phyloP scores from a whole-genome alignment of 2,888 invertebrate species.

The Xestia c-nigrum region DNA sequence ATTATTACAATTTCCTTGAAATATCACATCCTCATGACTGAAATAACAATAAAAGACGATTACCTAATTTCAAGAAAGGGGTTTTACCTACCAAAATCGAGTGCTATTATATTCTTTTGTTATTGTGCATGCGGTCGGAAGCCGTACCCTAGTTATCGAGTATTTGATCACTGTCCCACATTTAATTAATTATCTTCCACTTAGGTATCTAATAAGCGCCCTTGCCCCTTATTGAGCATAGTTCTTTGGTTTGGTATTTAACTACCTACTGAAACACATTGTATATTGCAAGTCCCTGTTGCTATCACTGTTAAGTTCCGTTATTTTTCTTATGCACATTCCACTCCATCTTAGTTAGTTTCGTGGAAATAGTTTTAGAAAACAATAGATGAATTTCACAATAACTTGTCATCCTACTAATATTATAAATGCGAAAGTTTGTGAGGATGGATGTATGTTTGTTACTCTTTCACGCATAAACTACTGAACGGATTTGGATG shows the following conservation, averaged over 20 bases:
- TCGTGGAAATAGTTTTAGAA: background rate
- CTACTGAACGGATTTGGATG: too few species aligned
- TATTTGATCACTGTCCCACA: constrained; percentile 6
- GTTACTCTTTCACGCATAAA: too few species aligned
- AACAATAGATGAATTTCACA: background rate
- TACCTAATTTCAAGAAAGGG: too few species aligned
- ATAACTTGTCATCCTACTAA: too few species aligned
- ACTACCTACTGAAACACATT: background rate
- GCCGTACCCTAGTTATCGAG: background rate
- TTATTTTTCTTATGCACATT: background rate
- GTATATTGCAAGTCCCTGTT: too few species aligned
- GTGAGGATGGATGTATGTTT: too few species aligned
- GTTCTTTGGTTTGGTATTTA: background rate
- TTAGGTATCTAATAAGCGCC: background rate
- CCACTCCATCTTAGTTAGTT: background rate
- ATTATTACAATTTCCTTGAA: background rate
- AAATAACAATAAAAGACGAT: too few species aligned
- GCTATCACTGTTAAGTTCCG: too few species aligned
- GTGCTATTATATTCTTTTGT: constrained; percentile 3
- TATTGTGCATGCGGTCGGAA: constrained; percentile 1
- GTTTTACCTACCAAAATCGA: background rate
- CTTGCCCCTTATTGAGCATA: background rate
- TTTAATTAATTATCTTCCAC: background rate
- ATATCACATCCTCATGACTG: background rate
- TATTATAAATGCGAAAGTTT: too few species aligned